Base-by-base conservation (phyloP, 2,113 vertebrate species). In the Scatophagus argus region DNA sequence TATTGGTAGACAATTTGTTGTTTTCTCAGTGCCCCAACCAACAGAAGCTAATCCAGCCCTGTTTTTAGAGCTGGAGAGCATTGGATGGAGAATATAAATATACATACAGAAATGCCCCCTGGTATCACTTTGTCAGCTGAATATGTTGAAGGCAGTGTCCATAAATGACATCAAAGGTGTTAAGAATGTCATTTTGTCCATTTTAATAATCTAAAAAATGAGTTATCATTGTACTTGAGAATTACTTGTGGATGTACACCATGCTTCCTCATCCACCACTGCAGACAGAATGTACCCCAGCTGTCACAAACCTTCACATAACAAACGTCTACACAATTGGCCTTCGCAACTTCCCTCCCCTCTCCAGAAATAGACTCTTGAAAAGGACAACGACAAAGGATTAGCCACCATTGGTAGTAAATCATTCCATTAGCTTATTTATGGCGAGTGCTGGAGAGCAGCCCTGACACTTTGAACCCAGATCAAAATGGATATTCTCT, bases 351-450 rank as follows among this genome's bases (percentile, higher is more conserved):
- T 31, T 75, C 62, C 85, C 64, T 38, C 65, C 64, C 81, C 71
- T 85, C 86, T 79, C 82, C 95, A 95, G 82, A 98, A 99, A 99
- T 98, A 99, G 96, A 95, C 67, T 34, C 95, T 93, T 90, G 89
- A 92, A 93, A 96, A 93, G 94, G 93, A 90, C 94, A 94, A 95
- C 92, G 95, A 96, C 96, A 96, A 96, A 95, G 95, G 95, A 94
- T 95, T 93, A 93, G 91, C 90, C 90, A 93, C 94, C 92, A 90
- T 92, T 92, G 94, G 93, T 93, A 93, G 92, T 84, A 85, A 87
- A 92, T 93, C 91, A 93, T 85, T 85, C 89, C 86, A 87, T 89
- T 90, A 85, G 84, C 91, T 95, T 96, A 96, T 96, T 95, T 96
- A 94, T 92, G 95, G 94, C 87, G 83, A 88, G 60, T n/a, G 52